Percentiles rank a stretch among this genome's conserved stretches.
These are phyloP conservation scores for Ditylenchus dipsaci DNA, from an alignment of 1,140 invertebrate species.

Conservation along the genomic window DNA sequence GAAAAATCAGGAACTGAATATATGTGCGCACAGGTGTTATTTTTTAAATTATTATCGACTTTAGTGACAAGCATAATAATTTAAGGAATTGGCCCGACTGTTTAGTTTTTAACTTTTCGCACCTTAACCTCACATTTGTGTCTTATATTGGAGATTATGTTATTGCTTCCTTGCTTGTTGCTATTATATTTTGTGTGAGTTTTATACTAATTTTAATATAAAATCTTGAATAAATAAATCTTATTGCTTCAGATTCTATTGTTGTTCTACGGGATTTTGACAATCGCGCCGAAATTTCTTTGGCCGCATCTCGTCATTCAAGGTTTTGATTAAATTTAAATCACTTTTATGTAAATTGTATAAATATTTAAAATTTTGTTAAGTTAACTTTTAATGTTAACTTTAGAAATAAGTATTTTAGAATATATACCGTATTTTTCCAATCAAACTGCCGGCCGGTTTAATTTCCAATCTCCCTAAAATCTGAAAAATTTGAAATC, in stretches of 20 bases:
- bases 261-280: constrained; percentile 47
- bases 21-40: constrained; percentile 30
- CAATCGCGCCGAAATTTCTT: constrained; percentile 36
- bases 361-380: no score
- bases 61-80: background rate
- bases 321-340: background rate
- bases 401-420: no score
- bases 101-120: constrained; percentile 47
- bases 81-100: constrained; percentile 42
- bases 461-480: no score
- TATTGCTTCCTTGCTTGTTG: constrained; percentile 39
- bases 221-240: background rate
- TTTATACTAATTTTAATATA: background rate
- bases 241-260: constrained; percentile 46
- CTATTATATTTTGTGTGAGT: constrained; percentile 47
- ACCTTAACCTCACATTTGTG: constrained; percentile 54
- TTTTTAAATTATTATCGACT: constrained; percentile 3
- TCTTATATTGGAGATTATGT: constrained; percentile 45
- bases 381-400: no score
- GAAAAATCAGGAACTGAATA: constrained; percentile 34
- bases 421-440: no score
- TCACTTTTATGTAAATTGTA: no score
- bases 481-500: no score
- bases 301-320: constrained; percentile 51
- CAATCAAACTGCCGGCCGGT: no score